phyloP scores from a whole-genome alignment of 2,888 invertebrate species.

The Parasteatoda lunata region DNA sequence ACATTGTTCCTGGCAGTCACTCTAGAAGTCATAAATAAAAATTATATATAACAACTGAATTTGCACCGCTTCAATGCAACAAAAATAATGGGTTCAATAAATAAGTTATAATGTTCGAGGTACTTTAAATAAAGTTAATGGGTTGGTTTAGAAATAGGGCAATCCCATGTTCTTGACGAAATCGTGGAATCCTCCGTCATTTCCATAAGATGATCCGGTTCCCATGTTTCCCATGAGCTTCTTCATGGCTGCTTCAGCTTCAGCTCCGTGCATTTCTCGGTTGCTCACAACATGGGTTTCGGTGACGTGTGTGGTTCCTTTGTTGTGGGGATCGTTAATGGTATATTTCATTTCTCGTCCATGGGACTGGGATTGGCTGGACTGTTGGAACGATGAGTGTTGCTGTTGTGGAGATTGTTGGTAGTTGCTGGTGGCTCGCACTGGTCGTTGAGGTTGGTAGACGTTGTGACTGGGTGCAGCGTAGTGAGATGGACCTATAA shows the following conservation, averaged over 20 bases:
- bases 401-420: constrained; percentile 12
- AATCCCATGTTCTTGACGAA: constrained; percentile 61
- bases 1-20: constrained; percentile 33
- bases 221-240: constrained; percentile 67
- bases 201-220: constrained; percentile 6
- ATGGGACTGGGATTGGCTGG: constrained; percentile 37
- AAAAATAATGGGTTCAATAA: constrained; percentile 29
- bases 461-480: constrained; percentile 18
- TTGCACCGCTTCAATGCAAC: neutral
- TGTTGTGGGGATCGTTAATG: constrained; percentile 54
- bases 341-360: constrained; percentile 67
- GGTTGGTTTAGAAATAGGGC: constrained; percentile 43
- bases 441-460: constrained; percentile 39
- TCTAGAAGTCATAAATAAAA: neutral
- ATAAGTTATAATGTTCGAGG: constrained; percentile 56
- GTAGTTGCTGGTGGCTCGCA: constrained; percentile 8
- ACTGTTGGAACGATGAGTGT: constrained; percentile 23
- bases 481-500: constrained; percentile 36
- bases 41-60: neutral
- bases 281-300: constrained; percentile 65
- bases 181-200: constrained; percentile 43
- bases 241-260: constrained; percentile 66
- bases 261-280: constrained; percentile 63
- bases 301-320: constrained; percentile 62
- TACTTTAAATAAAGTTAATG: constrained; percentile 3